These are phyloP conservation scores for Phalloptychus januarius DNA, from an alignment of 2,797 vertebrate species.

Conservation along the genomic window DNA sequence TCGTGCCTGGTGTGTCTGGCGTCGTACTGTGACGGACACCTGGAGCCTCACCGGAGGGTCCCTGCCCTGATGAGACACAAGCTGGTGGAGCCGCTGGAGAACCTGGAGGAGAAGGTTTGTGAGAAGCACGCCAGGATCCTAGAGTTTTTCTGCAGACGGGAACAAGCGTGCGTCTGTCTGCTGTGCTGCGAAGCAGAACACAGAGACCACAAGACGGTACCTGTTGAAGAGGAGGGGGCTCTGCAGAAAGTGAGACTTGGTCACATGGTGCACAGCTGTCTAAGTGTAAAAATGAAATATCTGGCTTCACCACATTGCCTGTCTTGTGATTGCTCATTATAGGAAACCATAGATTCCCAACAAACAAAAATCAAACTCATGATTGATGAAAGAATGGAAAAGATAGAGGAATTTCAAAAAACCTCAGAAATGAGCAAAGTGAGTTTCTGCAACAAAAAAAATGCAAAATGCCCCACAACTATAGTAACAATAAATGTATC, in stretches of 20 bases:
- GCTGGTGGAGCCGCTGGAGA: constrained; percentile 39
- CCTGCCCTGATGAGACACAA: constrained; percentile 53
- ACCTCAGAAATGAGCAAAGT: constrained; percentile 39
- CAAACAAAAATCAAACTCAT: constrained; percentile 38
- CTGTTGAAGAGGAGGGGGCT: constrained; percentile 49
- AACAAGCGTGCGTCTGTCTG: constrained; percentile 58
- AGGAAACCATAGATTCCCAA: constrained; percentile 48
- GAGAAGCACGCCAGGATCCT: constrained; percentile 49
- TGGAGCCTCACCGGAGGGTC: constrained; percentile 60
- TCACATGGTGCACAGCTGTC: not conserved
- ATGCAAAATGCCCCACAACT: not conserved
- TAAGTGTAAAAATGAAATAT: not conserved
- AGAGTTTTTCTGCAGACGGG: constrained; percentile 58
- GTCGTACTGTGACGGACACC: constrained; percentile 57
- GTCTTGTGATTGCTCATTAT: not conserved
- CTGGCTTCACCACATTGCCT: fast-evolving
- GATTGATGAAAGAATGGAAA: constrained; percentile 45
- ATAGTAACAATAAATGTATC: not conserved
- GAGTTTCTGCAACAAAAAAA: constrained; percentile 11
- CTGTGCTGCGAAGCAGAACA: constrained; percentile 55
- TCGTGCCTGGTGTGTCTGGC: constrained; percentile 63
- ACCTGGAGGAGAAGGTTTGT: constrained; percentile 59
- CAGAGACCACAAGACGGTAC: constrained; percentile 45
- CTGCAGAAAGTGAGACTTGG: constrained; percentile 44
- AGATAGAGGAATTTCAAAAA: constrained; percentile 37